phyloP scores from a whole-genome alignment of 64 coral and sea anemone genomes.

The Stichodactyla helianthus region DNA sequence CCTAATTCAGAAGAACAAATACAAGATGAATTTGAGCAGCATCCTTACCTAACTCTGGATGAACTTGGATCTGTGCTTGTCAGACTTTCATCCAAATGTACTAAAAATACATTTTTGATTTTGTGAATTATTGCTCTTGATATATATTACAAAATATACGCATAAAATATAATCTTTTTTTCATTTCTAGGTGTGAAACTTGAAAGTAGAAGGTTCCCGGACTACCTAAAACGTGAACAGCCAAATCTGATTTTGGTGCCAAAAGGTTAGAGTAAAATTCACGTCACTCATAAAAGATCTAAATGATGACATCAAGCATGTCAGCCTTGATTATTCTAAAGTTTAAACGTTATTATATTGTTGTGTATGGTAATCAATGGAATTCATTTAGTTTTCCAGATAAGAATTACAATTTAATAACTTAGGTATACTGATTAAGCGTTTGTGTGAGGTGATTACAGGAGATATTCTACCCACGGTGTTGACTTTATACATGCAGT shows the following conservation, averaged over 20 bases:
- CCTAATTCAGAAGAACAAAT: not conserved
- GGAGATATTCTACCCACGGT: conserved; percentile 36
- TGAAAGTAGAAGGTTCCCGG: conserved; percentile 35
- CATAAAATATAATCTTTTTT: not conserved
- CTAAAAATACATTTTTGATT: not conserved
- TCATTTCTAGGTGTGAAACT: conserved; percentile 24
- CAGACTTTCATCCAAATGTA: conserved; percentile 7
- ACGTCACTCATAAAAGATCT: too few relatives aligned
- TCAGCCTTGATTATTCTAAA: too few relatives aligned
- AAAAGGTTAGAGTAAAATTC: conserved; percentile 16
- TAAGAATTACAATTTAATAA: not conserved
- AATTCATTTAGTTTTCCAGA: too few relatives aligned
- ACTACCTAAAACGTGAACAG: conserved; percentile 37
- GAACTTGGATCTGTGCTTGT: conserved; percentile 52
- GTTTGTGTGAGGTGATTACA: not conserved
- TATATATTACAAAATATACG: not conserved
- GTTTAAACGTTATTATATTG: too few relatives aligned
- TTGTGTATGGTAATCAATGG: too few relatives aligned
- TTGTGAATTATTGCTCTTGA: not conserved
- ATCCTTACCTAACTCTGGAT: conserved; percentile 31
- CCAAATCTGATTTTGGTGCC: conserved; percentile 68
- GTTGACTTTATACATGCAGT: conserved; percentile 46
- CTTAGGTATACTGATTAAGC: too few relatives aligned
- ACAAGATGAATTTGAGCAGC: not conserved
- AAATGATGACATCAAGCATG: too few relatives aligned